Percentiles rank a stretch among this genome's conserved stretches.
Conservation (phyloP, 2,797 vertebrate species). For the Sylvia borin region DNA sequence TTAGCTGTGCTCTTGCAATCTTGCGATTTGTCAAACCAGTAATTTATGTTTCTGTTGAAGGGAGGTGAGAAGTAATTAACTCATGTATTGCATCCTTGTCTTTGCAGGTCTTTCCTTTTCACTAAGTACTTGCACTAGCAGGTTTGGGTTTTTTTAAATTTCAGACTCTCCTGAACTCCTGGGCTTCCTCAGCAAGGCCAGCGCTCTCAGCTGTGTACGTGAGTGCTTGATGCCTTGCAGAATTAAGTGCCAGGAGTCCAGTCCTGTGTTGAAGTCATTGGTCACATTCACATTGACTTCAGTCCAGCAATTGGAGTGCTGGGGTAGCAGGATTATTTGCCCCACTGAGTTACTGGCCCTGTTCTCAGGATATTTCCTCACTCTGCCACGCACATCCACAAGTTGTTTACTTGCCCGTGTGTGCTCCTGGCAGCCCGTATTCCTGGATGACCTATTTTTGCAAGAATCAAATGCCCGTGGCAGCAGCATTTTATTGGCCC, state of each 20-base stretch:
- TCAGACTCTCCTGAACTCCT: background rate
- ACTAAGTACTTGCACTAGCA: background rate
- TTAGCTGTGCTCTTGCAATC: background rate
- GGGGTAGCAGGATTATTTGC: background rate
- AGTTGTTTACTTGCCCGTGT: background rate
- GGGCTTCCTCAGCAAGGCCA: background rate
- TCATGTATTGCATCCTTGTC: background rate
- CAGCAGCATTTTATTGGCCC: background rate
- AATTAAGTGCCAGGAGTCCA: background rate
- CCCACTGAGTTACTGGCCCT: background rate
- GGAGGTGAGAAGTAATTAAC: background rate
- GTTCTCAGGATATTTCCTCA: background rate
- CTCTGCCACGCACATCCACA: background rate
- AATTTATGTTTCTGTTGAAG: slow-evolving; percentile 10
- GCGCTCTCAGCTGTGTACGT: accelerated
- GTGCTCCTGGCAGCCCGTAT: background rate
- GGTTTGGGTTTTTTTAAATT: background rate
- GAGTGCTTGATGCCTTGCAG: background rate
- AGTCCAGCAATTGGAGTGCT: background rate
- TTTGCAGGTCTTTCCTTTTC: background rate
- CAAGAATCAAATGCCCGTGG: background rate
- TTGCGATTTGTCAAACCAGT: background rate
- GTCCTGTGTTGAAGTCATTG: background rate
- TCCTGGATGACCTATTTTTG: slow-evolving; percentile 22
- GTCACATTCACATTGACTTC: background rate